Base-by-base conservation (phyloP, 53 echinoderm and acorn worm species). In the Glandiceps talaboti region DNA sequence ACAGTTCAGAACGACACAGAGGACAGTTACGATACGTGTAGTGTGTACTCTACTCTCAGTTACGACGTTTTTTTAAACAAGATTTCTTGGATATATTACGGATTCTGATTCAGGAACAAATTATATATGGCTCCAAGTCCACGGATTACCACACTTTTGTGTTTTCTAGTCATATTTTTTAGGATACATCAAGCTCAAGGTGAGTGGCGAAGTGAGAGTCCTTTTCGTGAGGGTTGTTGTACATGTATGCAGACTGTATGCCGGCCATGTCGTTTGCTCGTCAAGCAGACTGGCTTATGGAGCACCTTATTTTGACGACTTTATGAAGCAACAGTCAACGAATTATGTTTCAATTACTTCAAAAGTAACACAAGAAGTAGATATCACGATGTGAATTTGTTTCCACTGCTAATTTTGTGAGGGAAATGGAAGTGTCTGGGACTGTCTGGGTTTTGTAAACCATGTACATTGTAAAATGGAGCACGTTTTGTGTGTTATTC, bases 231-330 rank as follows among this genome's bases (percentile, higher is more conserved):
- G 64, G 64, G 64, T 45, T 6, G 64, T 45, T 45, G 6, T 20
- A 45, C 64, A n/a, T n/a, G n/a, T n/a, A n/a, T n/a, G n/a, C n/a
- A n/a, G n/a, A n/a, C n/a, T n/a, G 64, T 20, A 12, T 12, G 64
- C 64, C 64, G 64, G 64, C 64, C 64, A 45, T 45, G 64, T 45
- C 64, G 64, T 45, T 45, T 45, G 64, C 64, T 45, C 64, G 64
- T 45, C 64, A 20, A 45, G 20, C 6, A 45, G 64, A 45, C 64
- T 20, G 64, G 20, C 20, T 6, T 45, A 45, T 12, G 6, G 6
- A 45, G 64, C 64, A 45, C 64, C 64, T 20, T 6, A 45, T 45
- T 45, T 45, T 20, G 64, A 45, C 64, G 64, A 45, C 20, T 45
- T 12, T 45, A 12, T 45, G 6, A 20, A 12, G 20, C 6, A 45